These are phyloP conservation scores for Ciconia maguari DNA, from an alignment of 2,113 vertebrate species.

Conservation along the genomic window DNA sequence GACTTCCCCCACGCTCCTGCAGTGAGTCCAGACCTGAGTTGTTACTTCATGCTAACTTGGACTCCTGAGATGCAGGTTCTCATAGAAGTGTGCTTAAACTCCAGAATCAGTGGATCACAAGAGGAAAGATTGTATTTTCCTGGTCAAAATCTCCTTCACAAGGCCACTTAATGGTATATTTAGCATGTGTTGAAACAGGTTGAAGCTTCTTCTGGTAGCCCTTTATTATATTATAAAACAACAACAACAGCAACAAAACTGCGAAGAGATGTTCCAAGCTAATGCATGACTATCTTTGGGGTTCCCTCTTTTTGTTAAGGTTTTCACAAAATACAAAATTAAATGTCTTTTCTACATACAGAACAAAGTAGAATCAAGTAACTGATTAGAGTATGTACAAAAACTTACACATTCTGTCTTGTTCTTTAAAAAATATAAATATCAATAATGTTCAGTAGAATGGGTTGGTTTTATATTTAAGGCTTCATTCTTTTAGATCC, in stretches of 20 bases:
- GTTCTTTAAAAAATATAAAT: constrained; percentile 86
- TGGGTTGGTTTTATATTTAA: constrained; percentile 61
- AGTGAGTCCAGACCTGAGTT: background rate
- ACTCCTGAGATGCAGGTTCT: background rate
- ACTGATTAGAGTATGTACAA: constrained; percentile 79
- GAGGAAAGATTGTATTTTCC: background rate
- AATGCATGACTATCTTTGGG: constrained; percentile 67
- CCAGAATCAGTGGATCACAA: background rate
- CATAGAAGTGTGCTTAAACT: background rate
- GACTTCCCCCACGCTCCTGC: background rate
- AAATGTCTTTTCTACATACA: constrained; percentile 66
- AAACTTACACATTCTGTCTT: constrained; percentile 71
- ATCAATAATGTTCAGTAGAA: constrained; percentile 73
- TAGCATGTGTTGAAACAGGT: background rate
- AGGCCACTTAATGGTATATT: background rate
- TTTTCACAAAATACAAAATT: constrained; percentile 73
- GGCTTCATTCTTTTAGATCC: constrained; percentile 69
- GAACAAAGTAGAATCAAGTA: constrained; percentile 68
- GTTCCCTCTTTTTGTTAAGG: constrained; percentile 69
- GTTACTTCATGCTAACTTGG: background rate
- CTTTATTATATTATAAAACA: constrained; percentile 63
- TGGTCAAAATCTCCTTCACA: background rate
- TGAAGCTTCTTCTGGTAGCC: constrained; percentile 26
- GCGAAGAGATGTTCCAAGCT: constrained; percentile 33
- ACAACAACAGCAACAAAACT: constrained; percentile 41